phyloP scores from a whole-genome alignment of 2,797 vertebrate genomes.

The Synanceia verrucosa region DNA sequence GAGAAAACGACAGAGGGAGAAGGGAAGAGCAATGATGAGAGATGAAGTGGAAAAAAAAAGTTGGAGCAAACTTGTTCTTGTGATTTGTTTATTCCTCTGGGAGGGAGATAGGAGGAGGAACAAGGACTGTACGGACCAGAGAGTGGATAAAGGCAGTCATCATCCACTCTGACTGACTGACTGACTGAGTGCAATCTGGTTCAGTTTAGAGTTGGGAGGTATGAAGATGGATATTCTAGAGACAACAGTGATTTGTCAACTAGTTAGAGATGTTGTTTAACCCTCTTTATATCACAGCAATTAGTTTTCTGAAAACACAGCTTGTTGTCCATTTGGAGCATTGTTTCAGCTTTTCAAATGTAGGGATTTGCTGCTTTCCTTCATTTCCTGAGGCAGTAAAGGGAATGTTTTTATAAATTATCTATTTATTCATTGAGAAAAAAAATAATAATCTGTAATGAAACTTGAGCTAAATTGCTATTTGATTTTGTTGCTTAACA shows the following conservation, averaged over 20 bases:
- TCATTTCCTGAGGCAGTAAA: not conserved
- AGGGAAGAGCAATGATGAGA: conserved; percentile 44
- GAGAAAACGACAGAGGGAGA: conserved; percentile 44
- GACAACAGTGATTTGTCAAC: not conserved
- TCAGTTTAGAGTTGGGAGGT: not conserved
- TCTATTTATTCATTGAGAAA: not conserved
- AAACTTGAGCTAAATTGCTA: not conserved
- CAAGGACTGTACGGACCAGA: not conserved
- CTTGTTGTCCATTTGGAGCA: conserved; percentile 10
- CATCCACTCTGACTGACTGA: conserved; percentile 8
- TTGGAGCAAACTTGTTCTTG: conserved; percentile 47
- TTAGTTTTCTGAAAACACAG: conserved; percentile 1
- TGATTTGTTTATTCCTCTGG: conserved; percentile 48
- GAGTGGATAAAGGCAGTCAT: not conserved
- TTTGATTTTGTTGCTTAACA: not conserved
- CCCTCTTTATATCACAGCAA: not conserved
- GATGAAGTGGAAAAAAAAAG: conserved; percentile 30
- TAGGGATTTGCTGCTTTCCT: not conserved
- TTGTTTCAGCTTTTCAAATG: not conserved
- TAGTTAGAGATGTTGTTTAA: conserved; percentile 3
- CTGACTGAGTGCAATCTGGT: not conserved
- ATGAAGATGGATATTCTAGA: conserved; percentile 6
- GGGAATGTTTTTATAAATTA: not conserved
- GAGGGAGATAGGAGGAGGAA: conserved; percentile 6
- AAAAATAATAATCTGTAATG: not conserved